Base-by-base conservation (phyloP, 2,888 invertebrate species). In the Cephus nigrinus region DNA sequence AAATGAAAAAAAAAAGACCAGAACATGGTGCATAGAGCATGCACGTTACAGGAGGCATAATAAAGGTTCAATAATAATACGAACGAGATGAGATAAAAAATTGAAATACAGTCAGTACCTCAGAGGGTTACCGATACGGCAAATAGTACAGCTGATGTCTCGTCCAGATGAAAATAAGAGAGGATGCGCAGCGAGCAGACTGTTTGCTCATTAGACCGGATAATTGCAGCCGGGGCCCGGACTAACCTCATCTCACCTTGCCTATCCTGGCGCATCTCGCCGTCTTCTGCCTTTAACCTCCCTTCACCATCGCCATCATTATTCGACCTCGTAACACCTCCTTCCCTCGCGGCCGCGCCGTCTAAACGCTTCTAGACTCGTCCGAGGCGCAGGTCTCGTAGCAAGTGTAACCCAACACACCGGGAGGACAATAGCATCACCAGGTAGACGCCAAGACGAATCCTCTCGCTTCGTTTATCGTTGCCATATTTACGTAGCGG, bases 171-270 rank as follows among this genome's bases (percentile, higher is more conserved):
- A 32, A 80, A 82, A 71, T 82, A 81, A 80, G 84, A 80, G 80
- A 81, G 81, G 77, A 73, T 81, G 83, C 84, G 83, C 85, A 86
- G 88, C 88, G 83, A 85, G 83, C 85, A 86, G 88, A 88, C 90
- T 90, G 90, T 90, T 90, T 90, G 89, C 89, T 90, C 91, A 90
- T 90, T 91, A 90, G 90, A 90, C 89, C 89, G 90, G 89, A 90
- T 90, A 91, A 90, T 91, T 90, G 88, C 88, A 88, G 90, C 88
- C 87, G 11, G 88, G 86, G 86, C 82, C 86, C 82, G 81, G 82
- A 69, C 86, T 88, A 86, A 84, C 86, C 84, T 86, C 84, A 76
- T 79, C 80, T 81, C 81, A 69, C 81, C 83, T 81, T 82, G 76
- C 80, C 82, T 82, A 80, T 78, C 78, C 80, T 78, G 79, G 75